Evolutionary conservation across 35 echinoderm and acorn worm species (phyloP).

Genomic region (Hemicentrotus pulcherrimus): DNA sequence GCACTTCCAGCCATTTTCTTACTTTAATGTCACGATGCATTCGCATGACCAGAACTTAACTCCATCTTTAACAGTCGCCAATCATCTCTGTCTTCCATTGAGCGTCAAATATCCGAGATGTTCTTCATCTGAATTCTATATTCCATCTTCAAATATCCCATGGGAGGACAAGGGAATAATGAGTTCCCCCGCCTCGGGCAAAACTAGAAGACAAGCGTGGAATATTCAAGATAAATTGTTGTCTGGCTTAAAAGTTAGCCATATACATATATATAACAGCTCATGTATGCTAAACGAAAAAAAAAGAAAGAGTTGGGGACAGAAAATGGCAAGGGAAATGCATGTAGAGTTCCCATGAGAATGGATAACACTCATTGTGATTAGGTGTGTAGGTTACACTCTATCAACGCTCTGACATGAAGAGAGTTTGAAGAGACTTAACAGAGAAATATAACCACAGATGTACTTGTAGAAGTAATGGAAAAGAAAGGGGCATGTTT

Average conservation of each 20-base stretch:
- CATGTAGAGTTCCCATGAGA: not conserved
- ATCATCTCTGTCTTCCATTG: not conserved
- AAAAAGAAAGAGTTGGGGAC: not conserved
- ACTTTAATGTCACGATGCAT: too few species aligned
- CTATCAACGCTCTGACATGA: not conserved
- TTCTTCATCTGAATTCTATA: not conserved
- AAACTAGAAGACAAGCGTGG: not conserved
- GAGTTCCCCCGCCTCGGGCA: not conserved
- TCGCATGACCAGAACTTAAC: too few species aligned
- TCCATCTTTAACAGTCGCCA: too few species aligned
- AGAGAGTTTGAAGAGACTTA: not conserved
- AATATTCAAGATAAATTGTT: not conserved
- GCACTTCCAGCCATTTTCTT: too few species aligned
- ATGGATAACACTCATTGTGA: not conserved
- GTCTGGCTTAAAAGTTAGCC: not conserved
- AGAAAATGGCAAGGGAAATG: not conserved
- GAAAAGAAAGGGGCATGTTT: too few species aligned
- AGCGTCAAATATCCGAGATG: not conserved
- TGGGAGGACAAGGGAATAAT: not conserved
- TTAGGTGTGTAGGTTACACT: not conserved
- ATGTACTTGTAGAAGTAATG: not conserved
- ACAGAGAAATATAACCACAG: not conserved
- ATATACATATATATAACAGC: not conserved
- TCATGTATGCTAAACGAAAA: not conserved
- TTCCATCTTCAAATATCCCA: not conserved